A percentile compares a stretch with the other conserved stretches of the same genome.
phyloP scores from a whole-genome alignment of 2,888 invertebrate genomes.

The Oconnorella tubifera region DNA sequence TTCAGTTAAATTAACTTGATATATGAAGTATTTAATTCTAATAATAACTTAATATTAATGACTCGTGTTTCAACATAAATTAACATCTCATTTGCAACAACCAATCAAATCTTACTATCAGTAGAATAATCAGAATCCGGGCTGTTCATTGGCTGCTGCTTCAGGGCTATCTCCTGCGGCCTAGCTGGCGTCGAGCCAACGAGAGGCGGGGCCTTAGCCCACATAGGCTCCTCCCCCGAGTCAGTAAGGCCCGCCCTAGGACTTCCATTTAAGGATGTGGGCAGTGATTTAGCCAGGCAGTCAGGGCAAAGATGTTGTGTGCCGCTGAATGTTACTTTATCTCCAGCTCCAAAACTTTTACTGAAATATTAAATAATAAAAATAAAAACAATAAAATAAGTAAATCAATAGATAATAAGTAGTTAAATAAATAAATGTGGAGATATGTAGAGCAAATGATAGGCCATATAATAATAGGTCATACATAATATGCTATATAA shows the following conservation, averaged over 20 bases:
- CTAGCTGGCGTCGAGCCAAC: neutral
- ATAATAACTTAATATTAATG: no score
- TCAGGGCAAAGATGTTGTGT: slow-evolving; percentile 30
- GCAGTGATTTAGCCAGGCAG: slow-evolving; percentile 19
- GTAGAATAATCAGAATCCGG: slow-evolving; percentile 19
- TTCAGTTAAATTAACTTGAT: no score
- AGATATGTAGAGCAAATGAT: no score
- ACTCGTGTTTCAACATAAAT: no score
- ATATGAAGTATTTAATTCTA: no score
- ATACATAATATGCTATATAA: no score
- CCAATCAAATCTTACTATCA: neutral
- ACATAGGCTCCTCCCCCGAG: neutral
- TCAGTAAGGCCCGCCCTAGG: neutral
- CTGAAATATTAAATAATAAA: no score
- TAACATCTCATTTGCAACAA: no score
- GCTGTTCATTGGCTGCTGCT: slow-evolving; percentile 5
- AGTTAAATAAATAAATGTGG: no score
- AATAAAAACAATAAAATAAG: no score
- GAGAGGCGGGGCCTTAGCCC: neutral
- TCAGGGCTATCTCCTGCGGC: slow-evolving; percentile 7
- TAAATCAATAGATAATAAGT: no score
- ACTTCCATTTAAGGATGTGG: neutral
- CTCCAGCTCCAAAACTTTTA: slow-evolving; percentile 30
- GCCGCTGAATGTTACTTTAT: slow-evolving; percentile 34
- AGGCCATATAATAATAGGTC: no score